Evolutionary conservation across 53 echinoderm and acorn worm species (phyloP).

Genomic region (Echinometra lucunter): DNA sequence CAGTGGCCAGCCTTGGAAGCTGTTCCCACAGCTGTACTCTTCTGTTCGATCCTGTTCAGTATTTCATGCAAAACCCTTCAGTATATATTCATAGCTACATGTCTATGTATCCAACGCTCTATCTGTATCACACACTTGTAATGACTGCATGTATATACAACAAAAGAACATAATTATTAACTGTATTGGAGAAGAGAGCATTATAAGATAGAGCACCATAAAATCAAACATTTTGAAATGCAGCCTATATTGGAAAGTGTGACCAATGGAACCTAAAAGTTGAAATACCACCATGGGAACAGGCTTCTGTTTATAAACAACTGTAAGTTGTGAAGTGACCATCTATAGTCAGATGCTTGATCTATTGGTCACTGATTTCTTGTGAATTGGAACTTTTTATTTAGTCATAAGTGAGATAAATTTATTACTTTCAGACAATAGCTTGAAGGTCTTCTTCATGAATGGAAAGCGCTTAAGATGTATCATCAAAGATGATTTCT

Average conservation of each 20-base stretch:
- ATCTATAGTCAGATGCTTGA: background rate
- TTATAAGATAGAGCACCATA: background rate
- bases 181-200: background rate
- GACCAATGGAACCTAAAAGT: background rate
- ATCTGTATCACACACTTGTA: background rate
- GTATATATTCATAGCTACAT: background rate
- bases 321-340: background rate
- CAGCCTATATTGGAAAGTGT: background rate
- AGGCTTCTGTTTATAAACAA: background rate
- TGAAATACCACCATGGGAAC: background rate
- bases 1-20: conserved; percentile 11
- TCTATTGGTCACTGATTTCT: conserved; percentile 27
- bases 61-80: background rate
- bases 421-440: conserved; percentile 10
- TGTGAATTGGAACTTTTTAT: conserved; percentile 5
- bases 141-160: background rate
- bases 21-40: background rate
- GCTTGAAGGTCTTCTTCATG: background rate
- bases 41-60: too few species aligned
- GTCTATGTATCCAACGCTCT: background rate
- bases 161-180: background rate
- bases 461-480: background rate
- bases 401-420: background rate
- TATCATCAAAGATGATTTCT: conserved; percentile 7
- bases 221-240: background rate